phyloP scores from a whole-genome alignment of 2,797 vertebrate genomes.

The Macropus fuliginosus region DNA sequence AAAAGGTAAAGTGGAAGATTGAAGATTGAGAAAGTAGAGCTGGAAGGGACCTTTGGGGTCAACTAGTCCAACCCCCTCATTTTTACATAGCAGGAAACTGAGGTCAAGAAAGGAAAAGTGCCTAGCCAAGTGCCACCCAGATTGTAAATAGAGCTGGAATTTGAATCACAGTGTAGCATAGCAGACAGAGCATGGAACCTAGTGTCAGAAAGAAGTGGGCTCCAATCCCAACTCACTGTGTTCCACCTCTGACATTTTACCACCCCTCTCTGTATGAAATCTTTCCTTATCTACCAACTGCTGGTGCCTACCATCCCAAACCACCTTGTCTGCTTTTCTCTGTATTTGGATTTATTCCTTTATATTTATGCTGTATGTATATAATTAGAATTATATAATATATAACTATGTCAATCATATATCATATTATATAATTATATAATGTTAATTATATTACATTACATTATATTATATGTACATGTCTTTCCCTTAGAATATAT shows the following conservation, averaged over 20 bases:
- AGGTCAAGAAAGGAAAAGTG: background rate
- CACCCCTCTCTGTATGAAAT: background rate
- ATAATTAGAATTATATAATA: background rate
- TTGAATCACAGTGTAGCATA: background rate
- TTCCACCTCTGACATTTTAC: background rate
- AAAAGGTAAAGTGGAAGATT: background rate
- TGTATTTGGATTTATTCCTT: background rate
- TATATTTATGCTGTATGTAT: background rate
- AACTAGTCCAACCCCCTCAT: background rate
- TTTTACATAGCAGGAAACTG: background rate
- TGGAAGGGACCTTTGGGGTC: background rate
- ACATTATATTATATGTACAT: background rate
- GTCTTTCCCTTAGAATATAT: background rate
- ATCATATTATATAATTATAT: too few species aligned
- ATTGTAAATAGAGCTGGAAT: background rate
- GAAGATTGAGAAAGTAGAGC: background rate
- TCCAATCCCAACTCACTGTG: background rate
- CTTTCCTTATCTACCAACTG: background rate
- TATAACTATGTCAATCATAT: background rate
- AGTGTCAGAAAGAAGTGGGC: background rate
- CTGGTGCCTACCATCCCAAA: background rate
- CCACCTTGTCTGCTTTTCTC: background rate
- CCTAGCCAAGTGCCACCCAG: background rate
- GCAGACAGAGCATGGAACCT: background rate
- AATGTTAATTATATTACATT: background rate